Evolutionary conservation across 2,797 vertebrate genomes (phyloP).

Genomic region (Urosaurus nigricauda): DNA sequence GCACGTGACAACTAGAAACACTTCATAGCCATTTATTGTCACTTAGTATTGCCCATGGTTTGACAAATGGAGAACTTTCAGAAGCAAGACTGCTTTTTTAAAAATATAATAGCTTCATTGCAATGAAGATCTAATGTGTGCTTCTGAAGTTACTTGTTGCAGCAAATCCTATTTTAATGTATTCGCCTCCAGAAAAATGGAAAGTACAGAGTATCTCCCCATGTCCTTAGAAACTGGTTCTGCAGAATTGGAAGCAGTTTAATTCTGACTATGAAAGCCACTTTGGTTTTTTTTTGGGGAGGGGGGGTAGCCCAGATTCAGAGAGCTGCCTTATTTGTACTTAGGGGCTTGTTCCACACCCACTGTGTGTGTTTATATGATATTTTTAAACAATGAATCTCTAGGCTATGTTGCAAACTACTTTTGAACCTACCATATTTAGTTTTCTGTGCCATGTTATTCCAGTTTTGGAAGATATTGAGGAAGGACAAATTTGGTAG

Average conservation of each 20-base stretch:
- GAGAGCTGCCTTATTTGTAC: background rate
- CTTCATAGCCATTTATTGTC: conserved; percentile 23
- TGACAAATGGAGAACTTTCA: conserved; percentile 25
- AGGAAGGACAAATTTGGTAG: background rate
- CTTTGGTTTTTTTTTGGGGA: background rate
- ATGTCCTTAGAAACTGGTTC: conserved; percentile 25
- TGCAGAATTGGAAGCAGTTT: conserved; percentile 21
- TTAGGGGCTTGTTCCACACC: too few species aligned
- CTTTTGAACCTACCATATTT: background rate
- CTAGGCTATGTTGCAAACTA: background rate
- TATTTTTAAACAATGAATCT: background rate
- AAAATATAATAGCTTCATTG: conserved; percentile 10
- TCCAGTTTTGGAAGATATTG: background rate
- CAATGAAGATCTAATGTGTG: background rate
- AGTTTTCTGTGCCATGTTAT: background rate
- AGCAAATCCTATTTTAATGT: conserved; percentile 14
- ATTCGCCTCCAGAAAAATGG: conserved; percentile 23
- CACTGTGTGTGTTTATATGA: background rate
- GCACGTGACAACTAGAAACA: too few species aligned
- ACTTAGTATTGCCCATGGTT: conserved; percentile 44
- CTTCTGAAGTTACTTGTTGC: conserved; percentile 10
- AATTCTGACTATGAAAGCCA: background rate
- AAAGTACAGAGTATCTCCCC: conserved; percentile 4
- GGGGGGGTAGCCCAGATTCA: background rate
- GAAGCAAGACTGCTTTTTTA: conserved; percentile 26